Evolutionary conservation across 2,797 vertebrate genomes (phyloP).

Genomic region (Anableps anableps): DNA sequence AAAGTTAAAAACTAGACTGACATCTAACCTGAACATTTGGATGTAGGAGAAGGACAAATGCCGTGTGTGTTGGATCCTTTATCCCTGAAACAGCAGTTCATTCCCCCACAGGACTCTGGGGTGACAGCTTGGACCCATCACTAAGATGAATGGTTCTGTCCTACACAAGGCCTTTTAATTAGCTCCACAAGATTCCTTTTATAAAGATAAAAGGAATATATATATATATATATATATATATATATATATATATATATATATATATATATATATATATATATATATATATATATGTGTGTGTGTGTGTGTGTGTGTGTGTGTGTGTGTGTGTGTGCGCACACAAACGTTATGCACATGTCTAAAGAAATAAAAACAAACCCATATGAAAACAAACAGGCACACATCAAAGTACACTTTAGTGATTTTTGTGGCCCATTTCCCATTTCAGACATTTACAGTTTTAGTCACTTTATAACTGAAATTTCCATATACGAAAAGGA

Average conservation of each 20-base stretch:
- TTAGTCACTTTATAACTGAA: not conserved
- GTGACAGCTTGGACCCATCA: slow-evolving; percentile 78
- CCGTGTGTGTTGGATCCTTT: slow-evolving; percentile 39
- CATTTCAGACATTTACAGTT: not conserved
- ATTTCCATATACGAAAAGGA: not conserved
- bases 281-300: too few species aligned
- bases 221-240: not conserved
- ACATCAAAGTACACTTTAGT: slow-evolving; percentile 24
- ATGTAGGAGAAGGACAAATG: slow-evolving; percentile 33
- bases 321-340: too few species aligned
- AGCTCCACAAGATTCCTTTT: slow-evolving; percentile 77
- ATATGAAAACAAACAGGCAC: slow-evolving; percentile 21
- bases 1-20: slow-evolving; percentile 29
- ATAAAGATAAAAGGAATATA: slow-evolving; percentile 56
- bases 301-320: too few species aligned
- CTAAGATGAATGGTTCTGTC: slow-evolving; percentile 81
- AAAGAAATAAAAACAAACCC: slow-evolving; percentile 36
- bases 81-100: slow-evolving; percentile 44
- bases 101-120: slow-evolving; percentile 70
- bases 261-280: too few species aligned
- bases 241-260: too few species aligned
- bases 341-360: slow-evolving; percentile 47
- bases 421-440: not conserved
- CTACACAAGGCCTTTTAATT: slow-evolving; percentile 81
- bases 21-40: slow-evolving; percentile 16